A percentile compares a stretch with the other conserved stretches of the same genome.
Evolutionary conservation across 1,140 invertebrate genomes (phyloP).

Genomic region (Macrosteles quadrilineatus): DNA sequence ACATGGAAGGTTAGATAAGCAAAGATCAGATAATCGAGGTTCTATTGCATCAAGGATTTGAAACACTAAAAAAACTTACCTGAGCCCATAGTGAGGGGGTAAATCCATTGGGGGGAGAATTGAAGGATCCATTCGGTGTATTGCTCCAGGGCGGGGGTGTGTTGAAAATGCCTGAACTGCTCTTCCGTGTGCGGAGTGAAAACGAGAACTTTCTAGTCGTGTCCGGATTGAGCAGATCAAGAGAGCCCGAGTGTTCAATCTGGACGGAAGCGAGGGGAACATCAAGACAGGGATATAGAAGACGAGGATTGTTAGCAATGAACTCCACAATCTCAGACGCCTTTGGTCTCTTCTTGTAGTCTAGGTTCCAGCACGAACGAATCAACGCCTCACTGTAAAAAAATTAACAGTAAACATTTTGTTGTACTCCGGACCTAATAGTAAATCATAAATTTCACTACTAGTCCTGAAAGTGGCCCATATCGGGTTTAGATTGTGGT

Average conservation of each 20-base stretch:
- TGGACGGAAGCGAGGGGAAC: constrained; percentile 71
- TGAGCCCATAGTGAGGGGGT: too few species aligned
- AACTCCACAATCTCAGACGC: constrained; percentile 79
- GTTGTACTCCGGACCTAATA: too few species aligned
- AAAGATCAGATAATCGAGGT: too few species aligned
- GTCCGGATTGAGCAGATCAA: neutral
- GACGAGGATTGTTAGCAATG: constrained; percentile 71
- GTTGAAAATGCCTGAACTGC: constrained; percentile 7
- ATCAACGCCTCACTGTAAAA: constrained; percentile 68
- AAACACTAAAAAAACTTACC: too few species aligned
- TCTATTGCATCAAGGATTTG: too few species aligned
- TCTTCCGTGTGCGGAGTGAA: neutral
- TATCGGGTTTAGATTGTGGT: too few species aligned
- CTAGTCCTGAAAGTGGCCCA: too few species aligned
- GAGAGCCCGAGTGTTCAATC: constrained; percentile 60
- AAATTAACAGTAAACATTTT: too few species aligned
- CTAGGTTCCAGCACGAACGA: constrained; percentile 73
- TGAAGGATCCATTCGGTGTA: too few species aligned
- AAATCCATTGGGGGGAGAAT: too few species aligned
- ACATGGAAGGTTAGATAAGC: too few species aligned
- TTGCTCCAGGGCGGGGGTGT: neutral
- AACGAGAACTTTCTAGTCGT: constrained; percentile 9
- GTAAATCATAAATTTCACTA: too few species aligned
- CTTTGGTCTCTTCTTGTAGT: constrained; percentile 67
- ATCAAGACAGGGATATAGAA: constrained; percentile 78